Base-by-base conservation (phyloP, 2,797 vertebrate genomes). In the Gallinago solitaria region DNA sequence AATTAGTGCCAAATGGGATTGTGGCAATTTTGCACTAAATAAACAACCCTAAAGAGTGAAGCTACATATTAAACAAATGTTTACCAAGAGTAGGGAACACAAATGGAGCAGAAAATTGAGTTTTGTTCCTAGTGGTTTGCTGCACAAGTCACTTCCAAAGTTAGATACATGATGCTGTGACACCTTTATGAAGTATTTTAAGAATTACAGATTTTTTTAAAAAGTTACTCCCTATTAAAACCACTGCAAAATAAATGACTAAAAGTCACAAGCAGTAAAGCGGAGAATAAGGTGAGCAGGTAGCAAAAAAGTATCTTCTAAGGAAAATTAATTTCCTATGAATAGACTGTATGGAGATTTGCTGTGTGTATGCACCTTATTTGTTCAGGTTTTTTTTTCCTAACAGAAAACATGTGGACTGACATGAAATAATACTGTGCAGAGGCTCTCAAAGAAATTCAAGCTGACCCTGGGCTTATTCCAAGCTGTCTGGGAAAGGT, bases 401-500 rank as follows among this genome's bases (percentile, higher is more conserved):
- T 88, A 68, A 43, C 43, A 76, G 91, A 75, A 95, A 81, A 41
- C 11, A 25, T 1, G 39, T 76, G 63, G 51, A 73, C 69, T 57
- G 90, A 79, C 80, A 74, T 28, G 63, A 90, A 74, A 25, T 94
- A 90, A 90, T 32, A 60, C 68, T 87, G 85, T 90, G 93, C 90
- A 94, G 94, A 86, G 7, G 17, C 91, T 93, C 74, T 45, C 48
- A 28, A 69, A 90, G 96, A 96, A 97, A 97, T 91, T 80, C 57
- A 94, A 95, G 90, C 90, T 92, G 60, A 48, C 74, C 24, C 43
- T 80, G 90, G 67, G 77, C 45, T 84, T 89, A 84, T 85, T 95
- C 96, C 96, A 96, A 63, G 74, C 48, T 23, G 73, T 89, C 80
- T 53, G 80, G 74, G 83, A 97, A 97, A 97, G 94, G 95, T 97